Evolutionary conservation across 2,888 invertebrate genomes (phyloP).

Genomic region (Drosophila borealis): DNA sequence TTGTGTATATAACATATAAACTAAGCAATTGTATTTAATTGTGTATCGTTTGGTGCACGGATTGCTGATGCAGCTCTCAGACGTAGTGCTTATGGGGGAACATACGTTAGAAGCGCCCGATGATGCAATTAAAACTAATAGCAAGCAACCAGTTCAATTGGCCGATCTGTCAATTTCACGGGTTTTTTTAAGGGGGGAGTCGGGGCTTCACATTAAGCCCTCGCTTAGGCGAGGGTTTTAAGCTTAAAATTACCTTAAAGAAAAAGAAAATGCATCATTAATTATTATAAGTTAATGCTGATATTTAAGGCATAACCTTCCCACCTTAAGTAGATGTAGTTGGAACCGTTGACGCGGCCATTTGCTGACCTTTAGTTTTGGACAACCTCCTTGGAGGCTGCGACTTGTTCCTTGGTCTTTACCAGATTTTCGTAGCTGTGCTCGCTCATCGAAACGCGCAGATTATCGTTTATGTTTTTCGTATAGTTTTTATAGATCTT

Average conservation of each 20-base stretch:
- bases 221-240: slow-evolving; percentile 5
- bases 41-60: slow-evolving; percentile 9
- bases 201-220: slow-evolving; percentile 17
- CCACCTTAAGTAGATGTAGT: slow-evolving; percentile 42
- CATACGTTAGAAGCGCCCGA: slow-evolving; percentile 11
- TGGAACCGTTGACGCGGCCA: slow-evolving; percentile 26
- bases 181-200: background rate
- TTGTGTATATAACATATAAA: slow-evolving; percentile 37
- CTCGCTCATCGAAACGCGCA: slow-evolving; percentile 80
- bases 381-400: slow-evolving; percentile 13
- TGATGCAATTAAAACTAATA: slow-evolving; percentile 33
- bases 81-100: slow-evolving; percentile 3
- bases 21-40: slow-evolving; percentile 30
- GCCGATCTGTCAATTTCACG: slow-evolving; percentile 6
- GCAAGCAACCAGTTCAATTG: slow-evolving; percentile 25
- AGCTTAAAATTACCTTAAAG: slow-evolving; percentile 44
- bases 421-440: slow-evolving; percentile 73
- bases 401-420: slow-evolving; percentile 48
- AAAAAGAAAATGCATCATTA: background rate
- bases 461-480: slow-evolving; percentile 86
- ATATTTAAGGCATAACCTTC: background rate
- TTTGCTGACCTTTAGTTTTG: slow-evolving; percentile 23
- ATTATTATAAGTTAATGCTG: background rate
- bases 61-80: slow-evolving; percentile 31
- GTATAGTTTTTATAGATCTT: slow-evolving; percentile 89